Base-by-base conservation (phyloP, 2,888 invertebrate genomes). In the Drosophila pullipes region DNA sequence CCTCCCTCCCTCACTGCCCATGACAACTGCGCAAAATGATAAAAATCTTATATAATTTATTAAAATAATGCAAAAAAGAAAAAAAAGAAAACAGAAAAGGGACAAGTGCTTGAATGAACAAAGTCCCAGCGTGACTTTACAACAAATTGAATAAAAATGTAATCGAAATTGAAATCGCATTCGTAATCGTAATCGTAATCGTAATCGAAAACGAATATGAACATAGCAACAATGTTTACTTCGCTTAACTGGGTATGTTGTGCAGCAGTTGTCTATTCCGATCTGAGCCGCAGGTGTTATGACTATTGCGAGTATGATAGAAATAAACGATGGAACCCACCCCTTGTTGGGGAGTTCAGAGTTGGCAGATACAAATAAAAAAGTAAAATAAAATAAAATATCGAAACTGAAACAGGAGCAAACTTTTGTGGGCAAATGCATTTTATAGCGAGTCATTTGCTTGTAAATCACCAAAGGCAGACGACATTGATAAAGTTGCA, bases 401-500 rank as follows among this genome's bases (percentile, higher is more conserved):
- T 37, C 30, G 25, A 9, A 31, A 57, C 30, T 13, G 52, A 60
- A 66, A 66, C 53, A 55, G 41, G 37, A 35, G 41, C 18, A 65
- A 63, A 67, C 31, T 76, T 76, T 72, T 76, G 68, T 63, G 74
- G 80, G 62, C 81, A 75, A 67, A 67, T 78, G 81, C 73, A 68
- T 83, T 85, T 85, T 83, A 84, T 66, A 65, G 79, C 67, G 61
- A 79, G 74, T 69, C 76, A 87, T 85, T 83, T 78, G 82, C 82
- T 75, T 80, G 89, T 82, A 86, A 86, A 86, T 86, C 85, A 89
- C 85, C 82, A 81, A 82, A 75, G 89, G 84, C 85, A 86, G 85
- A 89, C 85, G 89, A 86, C 85, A 89, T 89, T 86, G 85, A 86
- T 89, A 86, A 86, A 86, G 85, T 81, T 86, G 85, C 89, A 89